Evolutionary conservation across 2,888 invertebrate genomes (phyloP).

Genomic region (Schizaphis graminum): DNA sequence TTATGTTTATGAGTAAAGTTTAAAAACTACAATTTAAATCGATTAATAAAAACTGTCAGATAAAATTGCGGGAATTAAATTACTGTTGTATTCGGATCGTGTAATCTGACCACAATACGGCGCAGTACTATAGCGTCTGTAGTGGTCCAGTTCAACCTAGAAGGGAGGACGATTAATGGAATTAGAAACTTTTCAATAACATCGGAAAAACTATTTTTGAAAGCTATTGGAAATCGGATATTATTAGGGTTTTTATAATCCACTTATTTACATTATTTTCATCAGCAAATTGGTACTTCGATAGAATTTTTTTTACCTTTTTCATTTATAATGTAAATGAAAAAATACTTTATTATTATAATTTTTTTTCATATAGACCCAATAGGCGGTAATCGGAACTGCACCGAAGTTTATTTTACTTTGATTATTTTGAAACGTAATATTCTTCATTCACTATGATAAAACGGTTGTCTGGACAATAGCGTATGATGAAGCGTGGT

Average conservation of each 20-base stretch:
- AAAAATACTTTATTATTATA: not conserved
- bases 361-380: not conserved
- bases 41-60: constrained; percentile 15
- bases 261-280: constrained; percentile 56
- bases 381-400: constrained; percentile 36
- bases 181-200: constrained; percentile 56
- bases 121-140: not conserved
- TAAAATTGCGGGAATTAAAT: constrained; percentile 30
- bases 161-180: constrained; percentile 40
- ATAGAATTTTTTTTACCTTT: not conserved
- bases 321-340: constrained; percentile 37
- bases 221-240: constrained; percentile 43
- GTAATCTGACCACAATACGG: constrained; percentile 50
- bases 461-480: constrained; percentile 14
- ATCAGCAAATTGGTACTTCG: constrained; percentile 43
- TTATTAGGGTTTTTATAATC: constrained; percentile 26
- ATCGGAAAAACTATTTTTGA: constrained; percentile 40
- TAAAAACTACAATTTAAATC: not conserved
- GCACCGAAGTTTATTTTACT: constrained; percentile 1
- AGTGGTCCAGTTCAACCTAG: not conserved
- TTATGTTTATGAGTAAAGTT: constrained; percentile 33
- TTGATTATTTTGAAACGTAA: constrained; percentile 26
- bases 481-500: constrained; percentile 13
- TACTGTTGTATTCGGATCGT: constrained; percentile 26
- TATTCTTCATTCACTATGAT: not conserved